These are phyloP conservation scores for Gambusia affinis DNA, from an alignment of 2,113 vertebrate species.

Conservation along the genomic window DNA sequence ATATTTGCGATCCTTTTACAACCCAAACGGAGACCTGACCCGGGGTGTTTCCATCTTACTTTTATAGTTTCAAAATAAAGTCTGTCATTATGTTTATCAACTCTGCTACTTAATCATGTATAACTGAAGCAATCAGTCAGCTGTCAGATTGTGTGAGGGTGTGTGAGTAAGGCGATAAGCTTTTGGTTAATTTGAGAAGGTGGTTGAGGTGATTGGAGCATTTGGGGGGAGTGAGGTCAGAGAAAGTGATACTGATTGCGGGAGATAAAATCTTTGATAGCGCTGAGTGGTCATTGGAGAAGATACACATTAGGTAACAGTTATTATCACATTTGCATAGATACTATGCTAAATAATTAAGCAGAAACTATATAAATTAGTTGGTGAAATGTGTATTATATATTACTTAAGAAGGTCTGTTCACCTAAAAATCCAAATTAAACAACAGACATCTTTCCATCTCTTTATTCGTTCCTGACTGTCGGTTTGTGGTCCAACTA, in stretches of 20 bases:
- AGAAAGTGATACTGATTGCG: slow-evolving; percentile 58
- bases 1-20: slow-evolving; percentile 30
- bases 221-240: slow-evolving; percentile 27
- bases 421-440: neutral
- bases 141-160: slow-evolving; percentile 49
- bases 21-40: slow-evolving; percentile 45
- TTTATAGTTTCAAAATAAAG: slow-evolving; percentile 21
- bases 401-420: neutral
- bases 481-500: no score
- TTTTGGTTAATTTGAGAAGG: slow-evolving; percentile 44
- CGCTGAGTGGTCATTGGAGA: neutral
- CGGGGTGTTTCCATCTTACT: neutral
- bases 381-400: neutral
- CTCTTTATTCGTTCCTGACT: no score
- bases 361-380: no score
- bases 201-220: slow-evolving; percentile 38
- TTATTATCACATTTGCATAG: neutral
- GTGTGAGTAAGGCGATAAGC: slow-evolving; percentile 51
- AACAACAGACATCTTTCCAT: neutral
- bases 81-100: slow-evolving; percentile 30
- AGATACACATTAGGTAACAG: neutral
- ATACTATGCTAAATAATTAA: neutral
- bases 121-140: slow-evolving; percentile 69
- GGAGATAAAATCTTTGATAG: slow-evolving; percentile 36
- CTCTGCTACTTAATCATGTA: slow-evolving; percentile 43